Base-by-base conservation (phyloP, 2,888 invertebrate genomes). In the Drosophila robusta region DNA sequence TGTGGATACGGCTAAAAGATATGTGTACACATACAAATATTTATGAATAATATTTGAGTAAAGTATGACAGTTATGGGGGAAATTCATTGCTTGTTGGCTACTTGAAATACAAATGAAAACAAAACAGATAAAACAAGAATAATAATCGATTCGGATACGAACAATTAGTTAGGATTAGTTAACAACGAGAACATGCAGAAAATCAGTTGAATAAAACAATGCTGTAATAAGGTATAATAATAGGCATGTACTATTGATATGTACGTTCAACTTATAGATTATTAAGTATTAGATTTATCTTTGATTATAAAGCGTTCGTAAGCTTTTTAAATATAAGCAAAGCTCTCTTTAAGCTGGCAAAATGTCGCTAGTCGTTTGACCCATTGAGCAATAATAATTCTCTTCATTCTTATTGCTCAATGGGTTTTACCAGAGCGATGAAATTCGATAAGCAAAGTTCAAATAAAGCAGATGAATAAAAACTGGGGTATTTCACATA, bases 11-110 rank as follows among this genome's bases (percentile, higher is more conserved):
- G 8, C 45, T 64, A 45, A 45, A 39, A 22, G 6, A 47, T 39
- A 16, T 42, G 44, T 49, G 26, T 61, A 54, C 42, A 49, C 42
- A 45, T 56, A 54, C 26, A 34, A 26, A 16, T 50, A 70, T 50
- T 29, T 18, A 34, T 38, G 18, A 46, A 47, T 55, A 54, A 55
- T 34, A 34, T 34, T 34, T 12, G 34, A 34, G 52, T 70, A 47
- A 26, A 65, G 44, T 65, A 74, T 80, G 70, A 74, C 80, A 82
- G 76, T 71, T 80, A 83, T 76, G 74, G 80, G 85, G 85, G 88
- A 89, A 89, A 85, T 85, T 85, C 50, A 68, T 87, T 81, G 84
- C 78, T 79, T 81, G 65, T 71, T 82, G 45, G 58, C 67, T 88
- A 77, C 67, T 47, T 34, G 18, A 55, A 63, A 34, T 22, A 63